Percentiles rank a stretch among this genome's conserved stretches.
Evolutionary conservation across 2,113 vertebrate genomes (phyloP).

Genomic region (Orycteropus afer): DNA sequence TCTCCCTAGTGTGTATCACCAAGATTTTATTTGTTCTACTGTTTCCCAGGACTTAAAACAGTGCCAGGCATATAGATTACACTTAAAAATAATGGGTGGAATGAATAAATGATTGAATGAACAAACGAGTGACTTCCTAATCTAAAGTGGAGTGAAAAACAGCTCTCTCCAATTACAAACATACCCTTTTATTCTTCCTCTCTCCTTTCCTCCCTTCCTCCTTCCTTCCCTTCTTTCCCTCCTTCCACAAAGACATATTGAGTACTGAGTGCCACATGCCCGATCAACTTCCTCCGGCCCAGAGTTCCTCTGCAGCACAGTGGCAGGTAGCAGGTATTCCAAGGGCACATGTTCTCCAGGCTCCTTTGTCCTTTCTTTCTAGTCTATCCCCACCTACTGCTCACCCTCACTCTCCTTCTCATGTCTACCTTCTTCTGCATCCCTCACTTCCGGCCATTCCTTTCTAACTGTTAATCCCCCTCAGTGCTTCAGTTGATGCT

Average conservation of each 20-base stretch:
- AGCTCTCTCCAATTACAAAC: background rate
- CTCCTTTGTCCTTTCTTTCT: background rate
- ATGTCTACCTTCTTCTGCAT: too few species aligned
- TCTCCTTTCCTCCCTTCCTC: background rate
- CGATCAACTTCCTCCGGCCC: background rate
- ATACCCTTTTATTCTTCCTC: background rate
- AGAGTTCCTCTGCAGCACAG: background rate
- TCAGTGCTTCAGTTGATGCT: too few species aligned
- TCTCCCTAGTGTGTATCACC: background rate
- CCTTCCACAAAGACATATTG: background rate
- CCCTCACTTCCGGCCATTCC: fast-evolving
- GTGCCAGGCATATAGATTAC: background rate
- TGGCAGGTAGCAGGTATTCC: too few species aligned
- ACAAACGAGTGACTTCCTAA: background rate
- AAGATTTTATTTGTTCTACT: background rate
- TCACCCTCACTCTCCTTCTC: too few species aligned
- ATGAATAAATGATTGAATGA: background rate
- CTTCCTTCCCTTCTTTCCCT: background rate
- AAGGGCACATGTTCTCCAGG: background rate
- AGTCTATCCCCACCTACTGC: fast-evolving
- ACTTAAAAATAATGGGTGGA: too few species aligned
- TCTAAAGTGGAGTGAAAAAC: background rate
- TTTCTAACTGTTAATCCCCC: background rate
- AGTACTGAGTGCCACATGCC: too few species aligned
- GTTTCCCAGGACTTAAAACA: background rate